These are phyloP conservation scores for Phenganax marumi DNA, from an alignment of 92 coral and sea anemone genomes.

Conservation along the genomic window DNA sequence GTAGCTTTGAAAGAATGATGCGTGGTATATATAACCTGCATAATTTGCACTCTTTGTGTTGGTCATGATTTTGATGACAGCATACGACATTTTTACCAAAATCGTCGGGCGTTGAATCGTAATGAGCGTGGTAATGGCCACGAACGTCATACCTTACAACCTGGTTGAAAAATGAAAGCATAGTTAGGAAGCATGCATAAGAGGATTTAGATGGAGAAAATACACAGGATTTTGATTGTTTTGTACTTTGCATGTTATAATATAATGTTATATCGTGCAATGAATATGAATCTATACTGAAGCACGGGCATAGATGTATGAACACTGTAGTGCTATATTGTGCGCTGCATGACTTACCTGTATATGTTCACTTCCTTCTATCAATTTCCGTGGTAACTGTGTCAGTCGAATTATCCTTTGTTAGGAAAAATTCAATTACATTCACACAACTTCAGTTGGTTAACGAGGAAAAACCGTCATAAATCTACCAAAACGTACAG, in stretches of 20 bases:
- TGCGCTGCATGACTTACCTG: slow-evolving; percentile 50
- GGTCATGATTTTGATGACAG: slow-evolving; percentile 82
- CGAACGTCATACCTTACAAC: slow-evolving; percentile 54
- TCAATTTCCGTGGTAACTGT: slow-evolving; percentile 62
- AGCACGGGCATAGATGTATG: too few species aligned
- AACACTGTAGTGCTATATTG: neutral
- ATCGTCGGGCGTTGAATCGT: slow-evolving; percentile 69
- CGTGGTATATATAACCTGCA: slow-evolving; percentile 64
- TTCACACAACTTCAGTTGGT: neutral
- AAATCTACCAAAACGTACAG: neutral
- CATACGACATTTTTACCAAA: slow-evolving; percentile 65
- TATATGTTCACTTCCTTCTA: slow-evolving; percentile 65
- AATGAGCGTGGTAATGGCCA: slow-evolving; percentile 66
- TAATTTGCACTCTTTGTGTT: slow-evolving; percentile 68
- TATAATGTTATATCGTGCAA: too few species aligned
- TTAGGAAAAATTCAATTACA: neutral
- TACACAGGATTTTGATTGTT: too few species aligned
- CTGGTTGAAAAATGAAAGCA: slow-evolving; percentile 16
- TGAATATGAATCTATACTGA: too few species aligned
- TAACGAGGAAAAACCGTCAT: too few species aligned
- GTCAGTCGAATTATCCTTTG: slow-evolving; percentile 62
- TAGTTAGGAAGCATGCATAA: too few species aligned
- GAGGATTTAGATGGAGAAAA: too few species aligned
- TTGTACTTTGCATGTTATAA: too few species aligned
- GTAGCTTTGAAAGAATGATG: too few species aligned